Evolutionary conservation across 1,140 invertebrate genomes (phyloP).

Genomic region (Zaprionus nigranus): DNA sequence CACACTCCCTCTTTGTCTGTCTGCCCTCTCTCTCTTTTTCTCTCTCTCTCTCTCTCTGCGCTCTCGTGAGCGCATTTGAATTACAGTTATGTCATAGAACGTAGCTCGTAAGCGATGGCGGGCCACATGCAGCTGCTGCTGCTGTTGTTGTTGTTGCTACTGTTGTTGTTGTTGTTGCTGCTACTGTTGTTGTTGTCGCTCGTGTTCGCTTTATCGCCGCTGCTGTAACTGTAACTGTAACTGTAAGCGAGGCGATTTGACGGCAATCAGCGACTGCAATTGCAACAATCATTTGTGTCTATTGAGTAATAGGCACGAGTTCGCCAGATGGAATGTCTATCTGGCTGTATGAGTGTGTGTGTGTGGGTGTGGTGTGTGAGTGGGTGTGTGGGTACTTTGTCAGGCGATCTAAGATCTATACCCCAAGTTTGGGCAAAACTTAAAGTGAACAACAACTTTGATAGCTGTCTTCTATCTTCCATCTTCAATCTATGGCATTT

Average conservation of each 20-base stretch:
- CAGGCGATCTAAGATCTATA: constrained; percentile 2
- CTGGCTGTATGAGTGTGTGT: neutral
- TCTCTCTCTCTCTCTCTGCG: constrained; percentile 24
- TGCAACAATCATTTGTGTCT: constrained; percentile 35
- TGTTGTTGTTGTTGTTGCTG: constrained; percentile 31
- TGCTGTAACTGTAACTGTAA: constrained; percentile 40
- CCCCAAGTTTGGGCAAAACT: neutral
- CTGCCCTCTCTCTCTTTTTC: neutral
- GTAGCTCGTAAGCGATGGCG: constrained; percentile 46
- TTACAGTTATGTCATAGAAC: constrained; percentile 83
- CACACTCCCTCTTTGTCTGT: neutral
- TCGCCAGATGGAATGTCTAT: constrained; percentile 19
- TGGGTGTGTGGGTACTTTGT: neutral
- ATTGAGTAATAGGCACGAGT: constrained; percentile 53
- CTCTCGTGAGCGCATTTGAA: constrained; percentile 73
- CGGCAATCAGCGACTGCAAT: constrained; percentile 62
- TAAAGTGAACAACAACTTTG: constrained; percentile 8
- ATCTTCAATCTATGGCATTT: constrained; percentile 42
- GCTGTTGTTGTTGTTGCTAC: constrained; percentile 29
- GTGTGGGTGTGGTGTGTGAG: neutral
- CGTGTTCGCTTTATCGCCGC: constrained; percentile 69
- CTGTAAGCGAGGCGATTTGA: constrained; percentile 38
- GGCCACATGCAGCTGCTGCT: constrained; percentile 34
- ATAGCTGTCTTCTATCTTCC: constrained; percentile 18
- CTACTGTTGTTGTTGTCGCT: constrained; percentile 47